Percentiles rank a stretch among this genome's conserved stretches.
Evolutionary conservation across 2,113 vertebrate genomes (phyloP).

Genomic region (Pelodiscus sinensis): DNA sequence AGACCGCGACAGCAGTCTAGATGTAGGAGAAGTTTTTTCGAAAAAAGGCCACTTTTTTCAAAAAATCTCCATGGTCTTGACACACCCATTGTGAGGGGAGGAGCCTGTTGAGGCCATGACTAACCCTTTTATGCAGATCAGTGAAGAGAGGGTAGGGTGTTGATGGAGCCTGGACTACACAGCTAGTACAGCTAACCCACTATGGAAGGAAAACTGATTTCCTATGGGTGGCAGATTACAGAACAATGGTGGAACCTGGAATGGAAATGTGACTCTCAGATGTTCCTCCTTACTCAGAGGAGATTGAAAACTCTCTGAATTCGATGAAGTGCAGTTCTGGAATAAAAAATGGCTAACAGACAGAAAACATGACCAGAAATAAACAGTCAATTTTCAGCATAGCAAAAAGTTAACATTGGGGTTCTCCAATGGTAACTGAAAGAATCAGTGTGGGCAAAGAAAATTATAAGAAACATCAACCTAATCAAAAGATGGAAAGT

Average conservation of each 20-base stretch:
- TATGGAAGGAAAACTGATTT: neutral
- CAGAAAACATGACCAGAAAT: no score
- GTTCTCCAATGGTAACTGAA: no score
- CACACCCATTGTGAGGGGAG: neutral
- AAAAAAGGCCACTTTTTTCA: no score
- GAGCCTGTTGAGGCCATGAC: neutral
- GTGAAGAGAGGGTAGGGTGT: neutral
- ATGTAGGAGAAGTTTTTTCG: no score
- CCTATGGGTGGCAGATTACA: neutral
- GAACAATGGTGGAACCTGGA: neutral
- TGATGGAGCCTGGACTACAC: neutral
- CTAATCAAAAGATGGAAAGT: no score
- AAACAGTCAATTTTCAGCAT: no score
- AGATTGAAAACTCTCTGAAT: neutral
- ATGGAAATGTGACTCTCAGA: neutral
- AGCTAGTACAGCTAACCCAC: neutral
- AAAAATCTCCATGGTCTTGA: no score
- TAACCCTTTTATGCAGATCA: neutral
- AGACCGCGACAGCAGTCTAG: no score
- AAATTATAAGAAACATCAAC: no score
- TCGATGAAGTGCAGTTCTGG: neutral
- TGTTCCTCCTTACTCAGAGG: neutral
- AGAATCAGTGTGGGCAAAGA: no score
- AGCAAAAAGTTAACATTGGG: no score
- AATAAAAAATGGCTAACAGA: neutral